Conservation (phyloP, 2,113 vertebrate genomes). For the Calyptomena viridis region DNA sequence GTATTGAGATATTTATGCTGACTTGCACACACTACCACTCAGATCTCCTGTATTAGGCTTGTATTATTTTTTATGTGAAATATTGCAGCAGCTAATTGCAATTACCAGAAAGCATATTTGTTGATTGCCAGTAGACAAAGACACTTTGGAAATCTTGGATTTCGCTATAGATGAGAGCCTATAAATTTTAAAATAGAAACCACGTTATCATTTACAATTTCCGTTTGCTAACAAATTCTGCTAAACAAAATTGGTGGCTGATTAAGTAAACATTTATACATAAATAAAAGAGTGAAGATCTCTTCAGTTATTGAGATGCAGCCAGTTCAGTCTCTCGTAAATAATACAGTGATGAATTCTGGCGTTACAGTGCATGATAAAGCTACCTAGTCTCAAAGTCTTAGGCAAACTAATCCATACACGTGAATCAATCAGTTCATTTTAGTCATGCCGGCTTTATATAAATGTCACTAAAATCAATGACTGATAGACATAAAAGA, state of each 20-base stretch:
- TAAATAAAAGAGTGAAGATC: constrained; percentile 63
- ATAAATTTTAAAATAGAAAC: constrained; percentile 56
- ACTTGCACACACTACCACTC: constrained; percentile 2
- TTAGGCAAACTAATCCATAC: constrained; percentile 48
- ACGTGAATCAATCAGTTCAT: constrained; percentile 51
- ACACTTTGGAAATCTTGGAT: constrained; percentile 22
- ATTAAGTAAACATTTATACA: constrained; percentile 72
- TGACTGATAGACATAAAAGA: constrained; percentile 13
- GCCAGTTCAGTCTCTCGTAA: constrained; percentile 64
- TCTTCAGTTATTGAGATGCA: constrained; percentile 49
- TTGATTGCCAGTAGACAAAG: constrained; percentile 45
- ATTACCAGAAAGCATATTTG: constrained; percentile 31
- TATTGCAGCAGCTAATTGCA: constrained; percentile 36
- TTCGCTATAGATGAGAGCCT: constrained; percentile 45
- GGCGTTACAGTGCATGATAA: constrained; percentile 53
- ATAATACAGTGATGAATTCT: constrained; percentile 61
- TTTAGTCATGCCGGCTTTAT: constrained; percentile 32
- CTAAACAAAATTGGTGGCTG: constrained; percentile 54
- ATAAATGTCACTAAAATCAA: constrained; percentile 49
- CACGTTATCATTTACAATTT: constrained; percentile 53
- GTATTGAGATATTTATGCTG: neutral
- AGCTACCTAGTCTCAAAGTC: constrained; percentile 47
- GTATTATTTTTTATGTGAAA: constrained; percentile 13
- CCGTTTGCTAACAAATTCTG: constrained; percentile 56
- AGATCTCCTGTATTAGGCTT: neutral